Evolutionary conservation across 2,888 invertebrate species (phyloP), one percentile per base, ranked within the genome.

Genomic region (Hypolimnas misippus): DNA sequence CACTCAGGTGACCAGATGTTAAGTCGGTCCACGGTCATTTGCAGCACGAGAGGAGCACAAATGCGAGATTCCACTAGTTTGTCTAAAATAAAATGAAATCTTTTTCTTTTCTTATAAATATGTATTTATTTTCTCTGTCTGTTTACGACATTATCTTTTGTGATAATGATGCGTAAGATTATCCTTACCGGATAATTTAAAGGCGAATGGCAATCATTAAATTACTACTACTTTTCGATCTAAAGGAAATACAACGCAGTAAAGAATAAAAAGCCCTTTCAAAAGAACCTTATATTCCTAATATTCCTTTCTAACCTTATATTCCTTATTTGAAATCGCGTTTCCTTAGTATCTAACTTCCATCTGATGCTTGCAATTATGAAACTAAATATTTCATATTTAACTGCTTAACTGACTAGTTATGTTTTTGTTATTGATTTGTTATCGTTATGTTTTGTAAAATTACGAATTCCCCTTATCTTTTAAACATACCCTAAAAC

Each of bases 351-450:
- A 8, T 21, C 19, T 19, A 42, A 16, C 42, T 46, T n/a, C 44
- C 44, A 46, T 21, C n/a, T 46, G 19, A 46, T 21, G 44, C 44
- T 46, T 46, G 19, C 44, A 46, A 46, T 21, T 21, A 12, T 21
- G 1, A 46, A 46, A 46, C 8, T 12, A 21, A 46, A 6, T 21
- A 21, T 17, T 17, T 42, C 16, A 17, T 17, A 42, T 17, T 16
- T 42, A 42, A 16, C 17, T 17, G 42, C 16, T 42, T 17, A 17
- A 16, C 3, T 42, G 2, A 10, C 10, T 42, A 16, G 2, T 17
- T 19, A 2, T 42, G 17, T 8, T 42, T 42, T 42, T 17, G 16
- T 17, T 10, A 42, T 42, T 10, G 10, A 42, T 1, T 17, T 42
- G 16, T 31, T 4, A 8, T 4, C 6, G 1, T 6, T 8, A 31